Conservation (phyloP, 2,888 invertebrate species). For the Rhaphigaster nebulosa region DNA sequence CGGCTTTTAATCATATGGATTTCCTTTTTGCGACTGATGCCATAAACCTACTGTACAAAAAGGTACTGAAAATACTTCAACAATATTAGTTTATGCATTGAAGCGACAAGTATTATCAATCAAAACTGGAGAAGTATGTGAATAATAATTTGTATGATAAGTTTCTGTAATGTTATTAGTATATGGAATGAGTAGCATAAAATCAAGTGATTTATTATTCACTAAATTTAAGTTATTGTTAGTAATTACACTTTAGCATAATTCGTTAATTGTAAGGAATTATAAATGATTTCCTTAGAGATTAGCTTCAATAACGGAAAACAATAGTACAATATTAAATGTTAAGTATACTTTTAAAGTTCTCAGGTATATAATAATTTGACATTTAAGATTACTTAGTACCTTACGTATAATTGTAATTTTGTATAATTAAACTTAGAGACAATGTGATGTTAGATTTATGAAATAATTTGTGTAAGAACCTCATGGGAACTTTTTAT, state of each 20-base stretch:
- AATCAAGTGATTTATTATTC: background rate
- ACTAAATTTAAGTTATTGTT: background rate
- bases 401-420: background rate
- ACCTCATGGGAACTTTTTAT: background rate
- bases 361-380: background rate
- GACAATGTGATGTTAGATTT: background rate
- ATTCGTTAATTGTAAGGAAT: background rate
- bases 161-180: background rate
- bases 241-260: background rate
- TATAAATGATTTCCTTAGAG: background rate
- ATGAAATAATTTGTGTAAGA: background rate
- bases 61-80: slow-evolving; percentile 59
- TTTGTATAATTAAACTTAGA: background rate
- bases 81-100: slow-evolving; percentile 28
- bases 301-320: background rate
- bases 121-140: background rate
- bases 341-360: background rate
- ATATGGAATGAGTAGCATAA: background rate
- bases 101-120: background rate
- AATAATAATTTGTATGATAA: background rate
- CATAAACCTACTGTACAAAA: slow-evolving; percentile 61
- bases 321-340: background rate
- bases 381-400: background rate
- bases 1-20: slow-evolving; percentile 63
- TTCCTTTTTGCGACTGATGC: slow-evolving; percentile 63